phyloP scores from a whole-genome alignment of 1,140 invertebrate species.

The Harlomillsia oculata region DNA sequence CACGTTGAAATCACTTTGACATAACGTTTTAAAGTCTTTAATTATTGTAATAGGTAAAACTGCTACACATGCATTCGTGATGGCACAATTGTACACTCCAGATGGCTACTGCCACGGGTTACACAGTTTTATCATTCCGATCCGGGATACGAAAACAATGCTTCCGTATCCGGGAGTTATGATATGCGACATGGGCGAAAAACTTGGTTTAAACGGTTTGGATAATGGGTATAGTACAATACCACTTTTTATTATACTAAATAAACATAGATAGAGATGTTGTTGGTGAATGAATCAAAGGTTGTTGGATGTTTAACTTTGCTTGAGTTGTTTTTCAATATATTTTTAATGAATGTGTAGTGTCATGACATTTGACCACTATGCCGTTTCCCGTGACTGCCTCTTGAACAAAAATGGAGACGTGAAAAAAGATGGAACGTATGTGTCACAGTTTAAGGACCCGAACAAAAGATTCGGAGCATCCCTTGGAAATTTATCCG shows the following conservation, averaged over 20 bases:
- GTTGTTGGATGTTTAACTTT: not conserved
- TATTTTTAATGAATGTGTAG: slow-evolving; percentile 39
- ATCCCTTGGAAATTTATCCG: slow-evolving; percentile 73
- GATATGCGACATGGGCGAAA: slow-evolving; percentile 73
- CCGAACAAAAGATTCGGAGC: slow-evolving; percentile 48
- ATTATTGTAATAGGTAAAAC: slow-evolving; percentile 43
- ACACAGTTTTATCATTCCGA: slow-evolving; percentile 72
- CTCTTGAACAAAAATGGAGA: slow-evolving; percentile 51
- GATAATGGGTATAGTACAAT: slow-evolving; percentile 56
- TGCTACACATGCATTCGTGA: slow-evolving; percentile 50
- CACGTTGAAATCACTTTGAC: not conserved
- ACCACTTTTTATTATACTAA: not conserved
- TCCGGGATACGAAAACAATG: slow-evolving; percentile 66
- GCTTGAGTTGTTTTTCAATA: too few relatives aligned
- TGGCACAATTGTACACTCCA: slow-evolving; percentile 50
- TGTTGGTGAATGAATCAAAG: not conserved
- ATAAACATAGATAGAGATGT: not conserved
- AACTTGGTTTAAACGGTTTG: slow-evolving; percentile 77
- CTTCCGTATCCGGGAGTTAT: slow-evolving; percentile 55
- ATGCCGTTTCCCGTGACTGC: slow-evolving; percentile 45
- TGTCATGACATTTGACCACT: slow-evolving; percentile 48
- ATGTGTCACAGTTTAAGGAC: slow-evolving; percentile 44
- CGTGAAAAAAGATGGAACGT: slow-evolving; percentile 48
- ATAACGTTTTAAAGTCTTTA: not conserved
- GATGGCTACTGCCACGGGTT: slow-evolving; percentile 76